Base-by-base conservation (phyloP, 2,113 vertebrate genomes). In the Melanotaenia duboulayi region DNA sequence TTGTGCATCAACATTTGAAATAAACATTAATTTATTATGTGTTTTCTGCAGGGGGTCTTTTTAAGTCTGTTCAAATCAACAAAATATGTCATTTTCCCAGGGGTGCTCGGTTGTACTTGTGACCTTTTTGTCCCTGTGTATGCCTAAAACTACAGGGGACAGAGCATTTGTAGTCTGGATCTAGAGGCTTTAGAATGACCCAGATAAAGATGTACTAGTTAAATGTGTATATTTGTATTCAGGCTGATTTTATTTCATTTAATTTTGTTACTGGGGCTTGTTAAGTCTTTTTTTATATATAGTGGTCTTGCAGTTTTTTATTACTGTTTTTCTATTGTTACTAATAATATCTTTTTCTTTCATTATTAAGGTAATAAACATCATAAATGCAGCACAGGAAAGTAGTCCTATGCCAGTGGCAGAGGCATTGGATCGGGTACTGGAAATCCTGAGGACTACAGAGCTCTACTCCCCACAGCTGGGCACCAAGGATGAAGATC, bases 381-480 rank as follows among this genome's bases (percentile, higher is more conserved):
- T 99, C 87, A 98, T 99, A 90, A 99, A 95, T 19, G 95, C 96
- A 67, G 97, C 96, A 20, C 98, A 98, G 95, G 97, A 98, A 80
- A 97, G 95, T 91, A 98, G 97, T 67, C 95, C 97, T 0, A 80
- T 97, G 92, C 94, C 96, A 0, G 97, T 99, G 64, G 96, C 96
- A 0, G 97, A 98, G 90, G 97, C 97, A 69, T 94, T 99, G 89
- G 96, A 98, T 76, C 95, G 95, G 0, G 97, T 99, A 80, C 93
- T 99, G 89, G 97, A 99, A 89, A 99, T 99, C 62, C 93, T 99
- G 68, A 95, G 97, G 86, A 96, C 96, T 80, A 96, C 97, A n/a
- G 98, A 99, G 78, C 74, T 99, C 24, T 99, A 99, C 74, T 99
- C 97, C 35, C 98, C 97, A 0, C 96, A 97, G 91, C 94, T 99